phyloP scores from a whole-genome alignment of 2,113 vertebrate genomes.

The Gopherus evgoodei region DNA sequence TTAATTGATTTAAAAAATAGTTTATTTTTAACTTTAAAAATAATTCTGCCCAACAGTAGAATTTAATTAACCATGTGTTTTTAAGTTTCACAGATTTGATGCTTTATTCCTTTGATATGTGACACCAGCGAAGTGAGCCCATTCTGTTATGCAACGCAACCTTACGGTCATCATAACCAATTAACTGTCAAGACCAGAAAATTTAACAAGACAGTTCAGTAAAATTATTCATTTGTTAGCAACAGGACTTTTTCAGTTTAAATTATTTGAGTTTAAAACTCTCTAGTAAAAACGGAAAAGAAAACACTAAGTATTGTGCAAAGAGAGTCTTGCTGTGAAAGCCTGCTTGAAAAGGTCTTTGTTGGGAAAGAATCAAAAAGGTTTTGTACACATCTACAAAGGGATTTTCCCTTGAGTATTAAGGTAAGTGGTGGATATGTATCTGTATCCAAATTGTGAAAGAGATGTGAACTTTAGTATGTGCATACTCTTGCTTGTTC shows the following conservation, averaged over 20 bases:
- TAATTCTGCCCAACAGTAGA: background rate
- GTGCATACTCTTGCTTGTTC: background rate
- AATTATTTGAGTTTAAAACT: background rate
- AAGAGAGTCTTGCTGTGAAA: background rate
- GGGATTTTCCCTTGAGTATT: accelerated
- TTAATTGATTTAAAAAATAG: background rate
- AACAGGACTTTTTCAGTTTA: background rate
- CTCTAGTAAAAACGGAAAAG: background rate
- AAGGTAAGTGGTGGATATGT: background rate
- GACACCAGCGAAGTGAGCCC: background rate
- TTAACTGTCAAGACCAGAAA: background rate
- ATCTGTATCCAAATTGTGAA: background rate
- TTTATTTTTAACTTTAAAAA: background rate
- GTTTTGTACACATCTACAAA: background rate
- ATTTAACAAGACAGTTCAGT: background rate
- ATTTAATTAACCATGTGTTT: background rate
- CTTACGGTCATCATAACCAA: background rate
- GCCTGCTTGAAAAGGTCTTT: accelerated
- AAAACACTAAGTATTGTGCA: accelerated
- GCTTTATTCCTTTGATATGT: background rate
- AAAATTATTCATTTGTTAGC: background rate
- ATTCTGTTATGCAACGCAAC: background rate
- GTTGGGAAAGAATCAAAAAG: background rate
- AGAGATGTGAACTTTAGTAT: background rate
- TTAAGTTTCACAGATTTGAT: background rate